Base-by-base conservation (phyloP, 2,888 invertebrate genomes). In the Nomada fucata region DNA sequence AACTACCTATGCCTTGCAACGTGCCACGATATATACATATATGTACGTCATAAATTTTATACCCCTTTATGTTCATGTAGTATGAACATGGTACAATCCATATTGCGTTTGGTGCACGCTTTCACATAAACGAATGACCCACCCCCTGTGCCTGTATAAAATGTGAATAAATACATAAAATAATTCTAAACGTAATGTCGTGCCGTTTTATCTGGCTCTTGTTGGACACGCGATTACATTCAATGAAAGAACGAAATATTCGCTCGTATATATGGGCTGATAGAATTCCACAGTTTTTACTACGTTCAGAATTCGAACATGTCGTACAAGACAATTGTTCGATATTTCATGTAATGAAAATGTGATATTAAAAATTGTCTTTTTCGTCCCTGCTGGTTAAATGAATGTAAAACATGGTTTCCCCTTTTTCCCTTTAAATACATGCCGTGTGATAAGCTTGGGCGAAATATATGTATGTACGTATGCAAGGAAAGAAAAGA, bases 31-130 rank as follows among this genome's bases (percentile, higher is more conserved):
- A 20, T 59, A 65, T 44, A 42, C 10, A 20, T 47, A 18, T 63
- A 79, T 13, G 9, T 11, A 59, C 44, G 29, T 64, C 69, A 47
- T 70, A 64, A 79, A 79, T 79, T 79, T 76, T 23, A 64, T 70
- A 60, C 52, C 29, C 20, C 20, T 23, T 13, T 15, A 52, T 10
- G 18, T 15, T 9, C 63, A 52, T 61, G 18, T 20, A 5, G 20
- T 13, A 47, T n/a, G 55, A 11, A 15, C 63, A 15, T 18, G 47
- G 57, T 61, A 47, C 70, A 64, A 64, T 71, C 20, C 71, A 42
- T 67, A 67, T 79, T 61, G 47, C 50, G 59, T n/a, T 60, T 52
- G 44, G n/a, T 53, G 13, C 50, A 15, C 18, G 20, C 18, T 47
- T 11, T 26, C 70, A 53, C 47, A 5, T 70, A 61, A 71, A 79